These are phyloP conservation scores for Chelonus insularis DNA, from an alignment of 1,140 invertebrate species.

Conservation along the genomic window DNA sequence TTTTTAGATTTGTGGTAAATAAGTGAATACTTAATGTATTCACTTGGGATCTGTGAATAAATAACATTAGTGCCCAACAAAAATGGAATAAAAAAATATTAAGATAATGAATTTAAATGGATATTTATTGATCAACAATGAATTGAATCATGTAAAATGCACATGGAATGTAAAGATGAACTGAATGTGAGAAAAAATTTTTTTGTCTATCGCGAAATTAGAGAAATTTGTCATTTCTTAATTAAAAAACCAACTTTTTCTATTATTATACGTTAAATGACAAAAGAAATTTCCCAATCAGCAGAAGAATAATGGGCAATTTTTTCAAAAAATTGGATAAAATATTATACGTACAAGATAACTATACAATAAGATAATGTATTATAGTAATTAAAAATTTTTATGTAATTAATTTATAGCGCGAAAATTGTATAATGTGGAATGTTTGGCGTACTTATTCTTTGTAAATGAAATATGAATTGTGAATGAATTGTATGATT, in stretches of 20 bases:
- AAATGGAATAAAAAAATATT: constrained; percentile 31
- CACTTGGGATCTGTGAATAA: constrained; percentile 42
- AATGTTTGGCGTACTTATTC: constrained; percentile 45
- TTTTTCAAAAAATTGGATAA: constrained; percentile 49
- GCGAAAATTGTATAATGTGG: constrained; percentile 43
- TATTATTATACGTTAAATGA: no score
- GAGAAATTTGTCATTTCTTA: no score
- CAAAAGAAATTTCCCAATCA: no score
- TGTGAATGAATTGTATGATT: constrained; percentile 6
- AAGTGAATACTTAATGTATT: constrained; percentile 53
- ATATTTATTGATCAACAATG: no score
- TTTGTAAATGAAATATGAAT: constrained; percentile 30
- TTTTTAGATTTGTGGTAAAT: constrained; percentile 51
- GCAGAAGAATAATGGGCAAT: no score
- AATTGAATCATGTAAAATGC: no score
- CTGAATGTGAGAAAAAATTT: no score
- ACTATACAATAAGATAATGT: constrained; percentile 39
- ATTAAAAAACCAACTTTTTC: no score
- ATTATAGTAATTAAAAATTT: constrained; percentile 54
- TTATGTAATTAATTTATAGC: constrained; percentile 59
- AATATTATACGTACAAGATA: constrained; percentile 47
- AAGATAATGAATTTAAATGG: no score
- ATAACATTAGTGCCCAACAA: constrained; percentile 36
- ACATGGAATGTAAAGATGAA: no score
- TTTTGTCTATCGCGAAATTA: no score